Base-by-base conservation (phyloP, 2,113 vertebrate genomes). In the Sphaerodactylus townsendi region DNA sequence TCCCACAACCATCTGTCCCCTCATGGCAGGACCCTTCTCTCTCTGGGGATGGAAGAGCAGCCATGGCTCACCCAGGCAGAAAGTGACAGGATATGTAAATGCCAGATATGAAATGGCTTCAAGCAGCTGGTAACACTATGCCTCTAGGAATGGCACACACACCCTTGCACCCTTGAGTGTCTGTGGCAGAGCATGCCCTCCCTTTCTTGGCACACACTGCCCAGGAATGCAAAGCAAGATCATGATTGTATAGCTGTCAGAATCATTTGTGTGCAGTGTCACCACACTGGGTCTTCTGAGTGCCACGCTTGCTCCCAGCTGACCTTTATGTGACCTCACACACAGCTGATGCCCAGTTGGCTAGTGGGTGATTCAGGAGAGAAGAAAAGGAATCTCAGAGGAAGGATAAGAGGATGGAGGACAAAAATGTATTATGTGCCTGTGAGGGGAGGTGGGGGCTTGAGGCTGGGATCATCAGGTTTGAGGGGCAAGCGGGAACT, bases 231-330 rank as follows among this genome's bases (percentile, higher is more conserved):
- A 25, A 41, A 64, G 41, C 13, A 25, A 85, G 68, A 79, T n/a
- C n/a, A n/a, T 79, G 66, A 85, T 48, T 48, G 66, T 68, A 39
- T 78, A 28, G 25, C 83, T 78, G 53, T 72, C 83, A 78, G 53
- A 78, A n/a, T 71, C 75, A 30, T 84, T 71, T 84, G 83, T 78
- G 71, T 62, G 53, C 66, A 46, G 66, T 35, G 50, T 78, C 83
- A 48, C 50, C 66, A 78, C 33, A 10, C 4, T 11, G 68, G 2
- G 53, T 72, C 83, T 79, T 79, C 53, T 10, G 53, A 72, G 76
- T 19, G n/a, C 68, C 23, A 5, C 15, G 48, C 39, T 72, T 64
- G 75, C 39, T 59, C 50, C 76, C 66, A 71, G 50, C 50, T 78
- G 75, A 50, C 68, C 75, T 84, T 39, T 71, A 19, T 46, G 53